Conservation (phyloP, 2,113 vertebrate species). For the Cheilinus undulatus region DNA sequence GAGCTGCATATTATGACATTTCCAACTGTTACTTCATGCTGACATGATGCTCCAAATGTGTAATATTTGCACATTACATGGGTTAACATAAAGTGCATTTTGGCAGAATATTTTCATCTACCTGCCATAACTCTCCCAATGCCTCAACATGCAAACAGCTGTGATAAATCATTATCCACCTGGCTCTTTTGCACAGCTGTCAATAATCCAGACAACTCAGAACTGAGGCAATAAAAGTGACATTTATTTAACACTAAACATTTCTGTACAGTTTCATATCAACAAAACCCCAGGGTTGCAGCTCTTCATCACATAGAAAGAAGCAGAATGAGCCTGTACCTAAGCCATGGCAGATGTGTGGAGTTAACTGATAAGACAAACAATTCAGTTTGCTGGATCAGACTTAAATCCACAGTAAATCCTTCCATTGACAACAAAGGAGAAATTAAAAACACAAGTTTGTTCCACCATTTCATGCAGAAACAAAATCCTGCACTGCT, state of each 20-base stretch:
- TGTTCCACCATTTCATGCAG: neutral
- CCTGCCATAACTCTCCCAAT: neutral
- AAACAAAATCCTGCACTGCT: slow-evolving; percentile 16
- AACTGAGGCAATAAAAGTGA: slow-evolving; percentile 73
- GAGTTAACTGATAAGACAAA: slow-evolving; percentile 28
- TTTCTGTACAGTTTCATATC: slow-evolving; percentile 79
- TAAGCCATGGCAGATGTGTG: slow-evolving; percentile 50
- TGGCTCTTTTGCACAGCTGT: neutral
- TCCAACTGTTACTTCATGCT: neutral
- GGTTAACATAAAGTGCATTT: neutral
- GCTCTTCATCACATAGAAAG: slow-evolving; percentile 73
- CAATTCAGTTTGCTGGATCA: slow-evolving; percentile 8
- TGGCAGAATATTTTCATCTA: neutral
- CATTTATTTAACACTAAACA: slow-evolving; percentile 83
- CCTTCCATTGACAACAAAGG: neutral
- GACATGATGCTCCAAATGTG: slow-evolving; percentile 5
- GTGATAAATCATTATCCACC: neutral
- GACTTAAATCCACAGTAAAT: neutral
- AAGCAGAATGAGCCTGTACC: slow-evolving; percentile 52
- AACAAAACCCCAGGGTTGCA: slow-evolving; percentile 69
- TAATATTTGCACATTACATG: neutral
- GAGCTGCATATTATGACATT: neutral
- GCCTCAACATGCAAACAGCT: neutral
- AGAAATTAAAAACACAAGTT: neutral
- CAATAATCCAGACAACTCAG: slow-evolving; percentile 20